Conservation (phyloP, 2,113 vertebrate genomes). For the Telmatochromis sp. region DNA sequence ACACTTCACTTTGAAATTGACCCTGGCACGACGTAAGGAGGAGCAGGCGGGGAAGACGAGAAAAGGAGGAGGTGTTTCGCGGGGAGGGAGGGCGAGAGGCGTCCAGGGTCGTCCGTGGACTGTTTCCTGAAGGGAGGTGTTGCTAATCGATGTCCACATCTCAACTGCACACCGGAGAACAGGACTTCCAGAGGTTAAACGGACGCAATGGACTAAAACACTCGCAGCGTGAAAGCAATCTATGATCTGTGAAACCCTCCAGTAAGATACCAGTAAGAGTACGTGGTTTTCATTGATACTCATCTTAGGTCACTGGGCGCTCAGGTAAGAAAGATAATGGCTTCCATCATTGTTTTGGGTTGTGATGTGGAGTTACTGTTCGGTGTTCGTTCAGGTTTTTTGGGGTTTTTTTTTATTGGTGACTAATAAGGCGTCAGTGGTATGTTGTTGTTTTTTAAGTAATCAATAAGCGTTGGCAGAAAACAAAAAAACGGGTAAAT, state of each 20-base stretch:
- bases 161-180: neutral
- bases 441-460: neutral
- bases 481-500: neutral
- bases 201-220: conserved; percentile 44
- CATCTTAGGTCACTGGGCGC: neutral
- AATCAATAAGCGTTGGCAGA: neutral
- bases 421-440: neutral
- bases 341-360: neutral
- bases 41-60: neutral
- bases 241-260: neutral
- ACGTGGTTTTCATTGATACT: neutral
- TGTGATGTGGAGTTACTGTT: neutral
- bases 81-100: conserved; percentile 46
- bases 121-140: conserved; percentile 84
- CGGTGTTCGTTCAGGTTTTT: neutral
- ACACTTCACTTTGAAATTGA: conserved; percentile 92
- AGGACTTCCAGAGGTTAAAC: neutral
- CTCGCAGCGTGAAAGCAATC: neutral
- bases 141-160: conserved; percentile 45
- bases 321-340: conserved; percentile 20
- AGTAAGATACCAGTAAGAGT: neutral
- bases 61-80: conserved; percentile 48
- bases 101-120: conserved; percentile 71
- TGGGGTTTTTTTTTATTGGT: rapidly evolving
- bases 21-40: conserved; percentile 54